A percentile compares a stretch with the other conserved stretches of the same genome.
Conservation (phyloP, 2,888 invertebrate species). For the Coecobrya sp. region DNA sequence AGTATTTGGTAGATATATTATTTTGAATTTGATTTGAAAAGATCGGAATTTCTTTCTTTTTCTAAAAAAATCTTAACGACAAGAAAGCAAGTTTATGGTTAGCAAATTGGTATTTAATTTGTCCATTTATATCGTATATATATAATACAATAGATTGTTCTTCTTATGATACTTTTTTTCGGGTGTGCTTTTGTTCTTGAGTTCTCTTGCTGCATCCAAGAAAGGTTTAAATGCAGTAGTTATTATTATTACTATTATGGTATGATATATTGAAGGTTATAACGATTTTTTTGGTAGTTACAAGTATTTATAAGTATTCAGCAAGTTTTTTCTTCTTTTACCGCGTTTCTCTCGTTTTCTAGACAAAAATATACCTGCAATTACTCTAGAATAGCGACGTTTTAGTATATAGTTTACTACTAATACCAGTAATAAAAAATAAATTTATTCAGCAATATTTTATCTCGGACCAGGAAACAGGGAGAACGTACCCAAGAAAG, state of each 20-base stretch:
- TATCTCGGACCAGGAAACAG: neutral
- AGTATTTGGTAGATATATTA: conserved; percentile 21
- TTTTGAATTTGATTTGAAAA: conserved; percentile 9
- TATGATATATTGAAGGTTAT: neutral
- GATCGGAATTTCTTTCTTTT: neutral
- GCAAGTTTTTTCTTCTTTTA: neutral
- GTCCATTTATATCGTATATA: too few species aligned
- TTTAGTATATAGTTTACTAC: neutral
- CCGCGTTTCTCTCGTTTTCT: conserved; percentile 25
- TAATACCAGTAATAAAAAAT: neutral
- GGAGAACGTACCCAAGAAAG: neutral
- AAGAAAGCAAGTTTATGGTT: neutral
- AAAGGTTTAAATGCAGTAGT: conserved; percentile 9
- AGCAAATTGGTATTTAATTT: neutral
- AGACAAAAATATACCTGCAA: conserved; percentile 65
- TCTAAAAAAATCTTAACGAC: conserved; percentile 7
- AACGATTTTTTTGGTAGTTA: conserved; percentile 15
- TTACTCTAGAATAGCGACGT: conserved; percentile 51
- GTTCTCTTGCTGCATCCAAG: conserved; percentile 3
- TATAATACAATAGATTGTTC: too few species aligned
- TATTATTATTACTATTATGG: neutral
- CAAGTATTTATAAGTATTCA: neutral
- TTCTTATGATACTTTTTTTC: conserved; percentile 10
- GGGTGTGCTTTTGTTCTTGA: conserved; percentile 3
- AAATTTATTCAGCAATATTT: neutral